Conservation (phyloP, 2,113 vertebrate genomes). For the Hippopotamus amphibius region DNA sequence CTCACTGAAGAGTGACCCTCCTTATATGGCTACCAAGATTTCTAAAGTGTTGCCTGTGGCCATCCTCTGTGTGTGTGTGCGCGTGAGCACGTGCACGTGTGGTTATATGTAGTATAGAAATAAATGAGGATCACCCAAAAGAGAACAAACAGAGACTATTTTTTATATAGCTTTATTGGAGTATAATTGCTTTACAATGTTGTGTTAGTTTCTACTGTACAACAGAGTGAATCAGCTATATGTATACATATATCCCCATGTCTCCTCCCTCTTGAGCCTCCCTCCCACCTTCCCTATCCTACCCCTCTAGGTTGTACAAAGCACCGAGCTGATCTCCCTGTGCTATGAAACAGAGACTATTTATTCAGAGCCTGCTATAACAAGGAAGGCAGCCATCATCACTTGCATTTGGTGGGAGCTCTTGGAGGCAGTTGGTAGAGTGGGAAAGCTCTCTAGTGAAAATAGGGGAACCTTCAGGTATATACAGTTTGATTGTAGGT, state of each 20-base stretch:
- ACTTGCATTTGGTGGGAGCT: slow-evolving; percentile 6
- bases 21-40: neutral
- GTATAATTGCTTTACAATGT: no score
- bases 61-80: neutral
- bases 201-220: no score
- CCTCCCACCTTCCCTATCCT: no score
- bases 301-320: no score
- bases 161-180: no score
- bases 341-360: neutral
- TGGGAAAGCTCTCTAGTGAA: neutral
- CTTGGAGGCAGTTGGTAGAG: neutral
- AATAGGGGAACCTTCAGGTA: neutral
- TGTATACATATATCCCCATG: no score
- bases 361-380: neutral
- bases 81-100: neutral
- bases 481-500: neutral
- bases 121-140: slow-evolving; percentile 20
- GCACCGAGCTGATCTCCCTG: no score
- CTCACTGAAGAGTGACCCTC: neutral
- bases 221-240: no score
- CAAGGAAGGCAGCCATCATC: neutral
- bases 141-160: neutral
- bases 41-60: neutral
- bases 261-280: no score
- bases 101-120: neutral